Evolutionary conservation across 2,888 invertebrate genomes (phyloP), one percentile per base, ranked within the genome.

Genomic region (Tetragonisca angustula): DNA sequence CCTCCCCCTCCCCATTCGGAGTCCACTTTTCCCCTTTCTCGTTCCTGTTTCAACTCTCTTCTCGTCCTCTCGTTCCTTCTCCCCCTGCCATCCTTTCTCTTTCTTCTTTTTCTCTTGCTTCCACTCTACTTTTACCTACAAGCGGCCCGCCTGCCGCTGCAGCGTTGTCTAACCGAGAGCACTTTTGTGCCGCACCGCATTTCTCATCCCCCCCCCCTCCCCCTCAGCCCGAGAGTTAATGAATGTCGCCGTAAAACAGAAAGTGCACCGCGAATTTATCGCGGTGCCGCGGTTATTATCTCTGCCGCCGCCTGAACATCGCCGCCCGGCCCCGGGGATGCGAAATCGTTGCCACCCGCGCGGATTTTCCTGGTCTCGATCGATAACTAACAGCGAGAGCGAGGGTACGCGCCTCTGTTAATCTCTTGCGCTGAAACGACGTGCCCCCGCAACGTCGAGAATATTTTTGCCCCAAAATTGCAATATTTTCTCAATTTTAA

Each of bases 261-360:
- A 81, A 86, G 62, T 74, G 79, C 67, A n/a, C 49, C 49, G 54
- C 62, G 76, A 86, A 76, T 86, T 86, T 79, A 85, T 81, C 79
- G 81, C 71, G 27, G 67, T 27, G 32, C 17, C 17, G 68, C 52
- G 82, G 81, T 81, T 81, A 81, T 81, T 81, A 81, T 81, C 69
- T 74, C 56, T 64, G 50, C 81, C 54, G 32, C 49, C n/a, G 32
- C 72, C 52, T 43, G 67, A 62, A 68, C 68, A 71, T 80, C 81
- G 43, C 27, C 81, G 43, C 27, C 43, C 43, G 43, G 43, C 43
- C 43, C 2, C 43, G 43, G 9, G 43, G 62, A 43, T 5, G 69
- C 21, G 71, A 54, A 27, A 80, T 67, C 65, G 65, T 32, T 81
- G n/a, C 17, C 59, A 43, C 24, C 43, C 11, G n/a, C 43, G 52